These are phyloP conservation scores for Antennarius striatus DNA, from an alignment of 2,113 vertebrate species.

Conservation along the genomic window DNA sequence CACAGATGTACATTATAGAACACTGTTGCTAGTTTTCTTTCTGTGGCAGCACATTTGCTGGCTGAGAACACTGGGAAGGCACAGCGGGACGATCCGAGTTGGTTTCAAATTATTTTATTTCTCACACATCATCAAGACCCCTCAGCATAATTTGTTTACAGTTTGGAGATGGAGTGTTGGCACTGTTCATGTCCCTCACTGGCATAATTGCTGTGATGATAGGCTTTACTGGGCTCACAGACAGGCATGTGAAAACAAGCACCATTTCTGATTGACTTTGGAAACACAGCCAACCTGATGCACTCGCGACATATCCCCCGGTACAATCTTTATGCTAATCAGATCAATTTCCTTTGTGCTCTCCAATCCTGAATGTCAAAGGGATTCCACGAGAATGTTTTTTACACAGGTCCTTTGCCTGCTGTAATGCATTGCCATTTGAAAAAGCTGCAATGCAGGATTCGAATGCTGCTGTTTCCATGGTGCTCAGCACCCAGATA, in stretches of 20 bases:
- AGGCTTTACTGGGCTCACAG: slow-evolving; percentile 54
- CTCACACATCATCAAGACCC: slow-evolving; percentile 49
- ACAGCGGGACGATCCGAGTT: slow-evolving; percentile 45
- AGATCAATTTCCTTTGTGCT: slow-evolving; percentile 35
- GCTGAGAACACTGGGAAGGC: slow-evolving; percentile 21
- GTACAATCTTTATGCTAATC: slow-evolving; percentile 29
- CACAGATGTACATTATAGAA: not conserved
- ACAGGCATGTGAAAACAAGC: slow-evolving; percentile 62
- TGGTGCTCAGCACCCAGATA: not conserved
- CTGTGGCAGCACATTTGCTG: not conserved
- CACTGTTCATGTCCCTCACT: slow-evolving; percentile 51
- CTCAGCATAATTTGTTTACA: slow-evolving; percentile 71
- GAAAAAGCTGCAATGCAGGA: slow-evolving; percentile 27
- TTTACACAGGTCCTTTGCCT: not conserved
- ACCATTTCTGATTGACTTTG: slow-evolving; percentile 54
- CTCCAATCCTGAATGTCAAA: slow-evolving; percentile 37
- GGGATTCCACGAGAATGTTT: slow-evolving; percentile 9
- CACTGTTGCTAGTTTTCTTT: not conserved
- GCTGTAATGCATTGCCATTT: slow-evolving; percentile 6
- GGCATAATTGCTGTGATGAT: slow-evolving; percentile 74
- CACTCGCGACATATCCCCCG: not conserved
- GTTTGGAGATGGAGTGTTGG: slow-evolving; percentile 57
- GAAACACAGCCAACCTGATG: slow-evolving; percentile 30
- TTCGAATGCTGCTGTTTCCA: not conserved
- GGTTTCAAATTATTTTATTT: slow-evolving; percentile 52